Base-by-base conservation (phyloP, 2,888 invertebrate genomes). In the Rotaria macrura region DNA sequence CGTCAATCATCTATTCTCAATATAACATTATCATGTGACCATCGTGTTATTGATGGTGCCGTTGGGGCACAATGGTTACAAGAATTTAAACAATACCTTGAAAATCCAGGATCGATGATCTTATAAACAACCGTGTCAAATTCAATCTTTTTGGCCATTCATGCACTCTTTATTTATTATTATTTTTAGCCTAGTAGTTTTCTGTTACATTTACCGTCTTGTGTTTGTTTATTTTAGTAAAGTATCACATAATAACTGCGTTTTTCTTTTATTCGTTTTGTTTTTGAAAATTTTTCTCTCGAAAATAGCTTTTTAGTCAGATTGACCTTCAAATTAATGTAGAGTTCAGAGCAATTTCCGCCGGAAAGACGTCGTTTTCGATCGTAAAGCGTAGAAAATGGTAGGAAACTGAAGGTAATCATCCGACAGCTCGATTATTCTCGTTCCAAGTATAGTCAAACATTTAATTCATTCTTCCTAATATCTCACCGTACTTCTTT, bases 1-100 rank as follows among this genome's bases (percentile, higher is more conserved):
- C 87, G 88, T 20, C 85, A 89, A 54, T 93, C 94, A 3, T 94
- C 94, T 88, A 93, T 94, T 90, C 93, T 98, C 92, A 93, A 93
- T 74, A 96, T 97, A 87, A 98, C 98, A 34, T 93, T 98, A 87
- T 97, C 97, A 88, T 96, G 96, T 89, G 99, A 99, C 92, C 99
- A 99, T 91, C 93, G 99, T 89, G 96, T 96, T 43, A 95, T 99
- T 14, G 98, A 99, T 91, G 99, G 99, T 84, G 98, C 98, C 88
- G 95, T 99, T 9, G 99, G 97, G 85, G 99, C 99, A 4, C 93
- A 94, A 90, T 99, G 97, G 97, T 93, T 99, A 89, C 93, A 94
- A 89, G 94, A 94, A 85, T 96, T 99, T 92, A 94, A 94, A 89
- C 93, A 94, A 87, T 94, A 94, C 90, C 92, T 99, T 88, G 97